phyloP scores from a whole-genome alignment of 1,140 invertebrate species.

The Ooceraea biroi region DNA sequence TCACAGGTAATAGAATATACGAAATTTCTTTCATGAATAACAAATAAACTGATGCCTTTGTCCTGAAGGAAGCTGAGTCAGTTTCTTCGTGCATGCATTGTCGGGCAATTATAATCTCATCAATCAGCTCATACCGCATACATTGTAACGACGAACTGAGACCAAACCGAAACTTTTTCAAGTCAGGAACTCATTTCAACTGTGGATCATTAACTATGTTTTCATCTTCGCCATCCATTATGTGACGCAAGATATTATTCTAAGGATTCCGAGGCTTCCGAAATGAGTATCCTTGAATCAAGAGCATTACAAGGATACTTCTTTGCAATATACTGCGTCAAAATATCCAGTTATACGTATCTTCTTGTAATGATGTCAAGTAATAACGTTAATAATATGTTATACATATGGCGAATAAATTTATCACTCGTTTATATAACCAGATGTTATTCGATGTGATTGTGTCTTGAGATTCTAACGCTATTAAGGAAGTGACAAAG shows the following conservation, averaged over 20 bases:
- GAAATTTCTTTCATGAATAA: constrained; percentile 6
- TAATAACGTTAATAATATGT: not conserved
- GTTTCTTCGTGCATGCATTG: not conserved
- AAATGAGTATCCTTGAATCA: constrained; percentile 32
- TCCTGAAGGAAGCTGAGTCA: constrained; percentile 20
- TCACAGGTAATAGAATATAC: not conserved
- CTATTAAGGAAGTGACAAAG: not conserved
- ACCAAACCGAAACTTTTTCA: not conserved
- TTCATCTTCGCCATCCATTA: constrained; percentile 24
- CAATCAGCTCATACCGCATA: constrained; percentile 1
- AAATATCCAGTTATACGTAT: not conserved
- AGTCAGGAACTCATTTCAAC: too few relatives aligned
- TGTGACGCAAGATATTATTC: not conserved
- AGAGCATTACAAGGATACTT: constrained; percentile 25
- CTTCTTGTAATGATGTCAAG: not conserved
- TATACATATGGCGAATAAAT: not conserved
- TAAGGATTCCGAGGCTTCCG: not conserved
- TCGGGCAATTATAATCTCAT: constrained; percentile 40
- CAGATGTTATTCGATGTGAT: not conserved
- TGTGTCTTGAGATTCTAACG: not conserved
- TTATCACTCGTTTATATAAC: not conserved
- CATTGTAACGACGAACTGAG: not conserved
- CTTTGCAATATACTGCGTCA: not conserved
- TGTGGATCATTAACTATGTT: not conserved
- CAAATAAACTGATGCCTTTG: constrained; percentile 1